These are phyloP conservation scores for Aselliscus stoliczkanus DNA, from an alignment of 2,797 vertebrate species.

Conservation along the genomic window DNA sequence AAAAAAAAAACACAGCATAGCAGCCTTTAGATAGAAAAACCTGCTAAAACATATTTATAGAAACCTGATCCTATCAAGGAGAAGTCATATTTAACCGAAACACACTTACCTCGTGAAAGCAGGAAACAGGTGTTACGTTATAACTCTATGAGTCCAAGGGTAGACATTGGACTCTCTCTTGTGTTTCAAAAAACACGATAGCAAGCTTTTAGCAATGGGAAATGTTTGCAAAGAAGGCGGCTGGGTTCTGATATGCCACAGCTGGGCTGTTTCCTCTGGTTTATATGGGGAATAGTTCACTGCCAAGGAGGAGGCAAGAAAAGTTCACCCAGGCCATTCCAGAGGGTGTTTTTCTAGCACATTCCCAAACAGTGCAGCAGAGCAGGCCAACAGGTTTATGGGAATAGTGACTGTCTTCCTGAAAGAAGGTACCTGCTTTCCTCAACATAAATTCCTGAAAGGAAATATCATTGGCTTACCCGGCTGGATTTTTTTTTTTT, in stretches of 20 bases:
- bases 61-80: neutral
- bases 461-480: neutral
- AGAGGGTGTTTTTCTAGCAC: neutral
- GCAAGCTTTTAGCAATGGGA: constrained; percentile 30
- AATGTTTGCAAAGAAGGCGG: constrained; percentile 48
- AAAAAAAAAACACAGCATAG: neutral
- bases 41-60: neutral
- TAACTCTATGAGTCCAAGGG: neutral
- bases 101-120: neutral
- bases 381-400: neutral
- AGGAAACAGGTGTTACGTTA: constrained; percentile 20
- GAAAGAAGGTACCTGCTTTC: neutral
- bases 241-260: constrained; percentile 51
- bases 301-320: neutral
- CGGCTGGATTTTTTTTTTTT: neutral
- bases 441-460: constrained; percentile 46
- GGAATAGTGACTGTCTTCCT: neutral
- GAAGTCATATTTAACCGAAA: neutral
- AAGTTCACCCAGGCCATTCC: neutral
- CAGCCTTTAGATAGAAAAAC: constrained; percentile 8
- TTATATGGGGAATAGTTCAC: constrained; percentile 48
- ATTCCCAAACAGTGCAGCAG: neutral
- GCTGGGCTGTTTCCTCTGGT: constrained; percentile 50
- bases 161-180: neutral
- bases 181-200: constrained; percentile 4